These are phyloP conservation scores for Ceriagrion tenellum DNA, from an alignment of 2,888 invertebrate species.

Conservation along the genomic window DNA sequence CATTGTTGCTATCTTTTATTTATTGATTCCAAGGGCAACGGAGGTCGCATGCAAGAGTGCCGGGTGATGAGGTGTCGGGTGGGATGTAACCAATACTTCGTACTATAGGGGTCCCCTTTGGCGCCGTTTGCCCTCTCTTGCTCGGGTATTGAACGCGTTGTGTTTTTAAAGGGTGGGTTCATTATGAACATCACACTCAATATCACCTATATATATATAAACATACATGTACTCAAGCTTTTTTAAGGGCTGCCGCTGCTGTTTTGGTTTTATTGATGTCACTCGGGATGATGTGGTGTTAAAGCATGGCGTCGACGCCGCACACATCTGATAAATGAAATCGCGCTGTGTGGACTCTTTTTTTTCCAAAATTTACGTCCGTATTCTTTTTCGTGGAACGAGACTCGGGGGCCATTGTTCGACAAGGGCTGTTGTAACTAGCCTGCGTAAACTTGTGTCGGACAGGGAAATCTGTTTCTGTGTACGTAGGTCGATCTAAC, in stretches of 20 bases:
- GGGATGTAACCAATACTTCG: too few relatives aligned
- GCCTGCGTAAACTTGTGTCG: neutral
- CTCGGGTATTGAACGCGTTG: neutral
- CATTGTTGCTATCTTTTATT: too few relatives aligned
- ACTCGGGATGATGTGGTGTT: neutral
- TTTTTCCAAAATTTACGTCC: neutral
- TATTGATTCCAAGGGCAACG: neutral
- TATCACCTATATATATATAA: neutral
- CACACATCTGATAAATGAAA: slow-evolving; percentile 6
- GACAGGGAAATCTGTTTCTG: neutral
- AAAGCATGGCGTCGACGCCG: slow-evolving; percentile 3
- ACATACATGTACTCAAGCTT: neutral
- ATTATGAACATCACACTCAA: neutral
- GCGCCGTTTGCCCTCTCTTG: neutral
- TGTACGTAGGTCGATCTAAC: too few relatives aligned
- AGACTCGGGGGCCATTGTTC: neutral
- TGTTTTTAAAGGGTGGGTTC: neutral
- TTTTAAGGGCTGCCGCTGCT: slow-evolving; percentile 6
- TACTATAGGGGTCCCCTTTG: too few relatives aligned
- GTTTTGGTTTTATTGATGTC: neutral
- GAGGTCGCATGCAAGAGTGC: neutral
- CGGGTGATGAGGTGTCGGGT: neutral
- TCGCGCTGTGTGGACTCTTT: slow-evolving; percentile 1
- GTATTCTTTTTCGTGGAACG: neutral
- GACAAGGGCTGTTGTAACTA: neutral